phyloP scores from a whole-genome alignment of 2,113 vertebrate species.

The Saccopteryx bilineata region DNA sequence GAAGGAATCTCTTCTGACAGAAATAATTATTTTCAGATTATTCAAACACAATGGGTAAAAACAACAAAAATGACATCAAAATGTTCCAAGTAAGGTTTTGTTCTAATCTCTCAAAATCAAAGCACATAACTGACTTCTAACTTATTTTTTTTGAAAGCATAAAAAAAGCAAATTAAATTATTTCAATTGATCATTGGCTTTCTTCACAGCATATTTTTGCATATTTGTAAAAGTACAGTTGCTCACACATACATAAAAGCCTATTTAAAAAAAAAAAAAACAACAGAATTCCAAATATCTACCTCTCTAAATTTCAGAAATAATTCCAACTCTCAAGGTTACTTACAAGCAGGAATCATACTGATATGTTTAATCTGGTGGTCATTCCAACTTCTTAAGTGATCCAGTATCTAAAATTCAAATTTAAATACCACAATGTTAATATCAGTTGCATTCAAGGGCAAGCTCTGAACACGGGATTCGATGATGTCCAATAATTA shows the following conservation, averaged over 20 bases:
- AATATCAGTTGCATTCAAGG: neutral
- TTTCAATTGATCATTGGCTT: neutral
- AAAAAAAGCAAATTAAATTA: neutral
- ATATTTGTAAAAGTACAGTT: neutral
- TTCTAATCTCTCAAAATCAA: neutral
- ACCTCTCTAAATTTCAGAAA: neutral
- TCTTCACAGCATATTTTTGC: neutral
- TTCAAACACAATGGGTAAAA: neutral
- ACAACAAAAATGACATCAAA: neutral
- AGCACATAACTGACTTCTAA: neutral
- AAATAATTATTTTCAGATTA: slow-evolving; percentile 10
- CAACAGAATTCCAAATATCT: neutral
- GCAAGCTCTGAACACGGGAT: neutral
- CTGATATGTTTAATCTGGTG: neutral
- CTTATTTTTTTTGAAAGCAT: neutral
- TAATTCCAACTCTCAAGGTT: neutral
- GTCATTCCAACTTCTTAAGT: neutral
- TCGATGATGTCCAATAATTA: neutral
- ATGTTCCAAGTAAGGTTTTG: neutral
- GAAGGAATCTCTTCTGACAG: neutral
- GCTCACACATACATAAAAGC: neutral
- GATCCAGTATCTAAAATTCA: neutral
- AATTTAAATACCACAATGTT: neutral
- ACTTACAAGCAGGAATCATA: neutral
- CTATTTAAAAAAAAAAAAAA: neutral